Base-by-base conservation (phyloP, 2,888 invertebrate genomes). In the Trachelus troglodyta region DNA sequence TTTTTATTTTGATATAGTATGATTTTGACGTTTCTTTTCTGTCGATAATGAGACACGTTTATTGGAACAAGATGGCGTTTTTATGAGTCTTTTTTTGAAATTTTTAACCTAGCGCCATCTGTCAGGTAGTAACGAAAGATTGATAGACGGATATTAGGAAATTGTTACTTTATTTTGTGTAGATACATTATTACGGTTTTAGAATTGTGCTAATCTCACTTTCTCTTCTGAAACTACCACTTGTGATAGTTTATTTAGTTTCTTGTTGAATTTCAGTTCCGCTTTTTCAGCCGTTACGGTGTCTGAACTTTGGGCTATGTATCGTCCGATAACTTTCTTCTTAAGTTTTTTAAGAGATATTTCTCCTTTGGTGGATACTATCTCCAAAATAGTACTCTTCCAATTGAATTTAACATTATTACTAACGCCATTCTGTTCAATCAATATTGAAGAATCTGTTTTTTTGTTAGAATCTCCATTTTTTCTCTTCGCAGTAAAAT, bases 291-390 rank as follows among this genome's bases (percentile, higher is more conserved):
- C 92, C 9, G 93, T 91, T 76, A 93, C 93, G 11, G 83, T 92
- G 33, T 93, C 93, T 35, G 92, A 91, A 85, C 93, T 92, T 68
- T 92, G 89, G 81, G 89, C 89, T 69, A 91, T 86, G 84, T 95
- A 96, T 84, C 94, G 95, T 74, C 94, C 93, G 1, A 95, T 88
- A 11, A 97, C 94, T 92, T 96, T 97, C 89, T 96, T 96, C 85
- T 95, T 94, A 31, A 97, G 91, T 85, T 96, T 95, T 87, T 95
- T 96, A 78, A 96, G 89, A 0, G 95, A 93, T 73, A 97, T 92
- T 86, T 95, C 95, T 83, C 95, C 94, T 9, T 93, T 94, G 0
- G 77, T 73, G 34, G 80, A 80, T 31, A 91, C 83, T 76, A 88
- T 78, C 23, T 89, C 84, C 35, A 89, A 40, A 76, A 91, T 90